These are phyloP conservation scores for Oncorhynchus gorbuscha DNA, from an alignment of 2,113 vertebrate species.

Conservation along the genomic window DNA sequence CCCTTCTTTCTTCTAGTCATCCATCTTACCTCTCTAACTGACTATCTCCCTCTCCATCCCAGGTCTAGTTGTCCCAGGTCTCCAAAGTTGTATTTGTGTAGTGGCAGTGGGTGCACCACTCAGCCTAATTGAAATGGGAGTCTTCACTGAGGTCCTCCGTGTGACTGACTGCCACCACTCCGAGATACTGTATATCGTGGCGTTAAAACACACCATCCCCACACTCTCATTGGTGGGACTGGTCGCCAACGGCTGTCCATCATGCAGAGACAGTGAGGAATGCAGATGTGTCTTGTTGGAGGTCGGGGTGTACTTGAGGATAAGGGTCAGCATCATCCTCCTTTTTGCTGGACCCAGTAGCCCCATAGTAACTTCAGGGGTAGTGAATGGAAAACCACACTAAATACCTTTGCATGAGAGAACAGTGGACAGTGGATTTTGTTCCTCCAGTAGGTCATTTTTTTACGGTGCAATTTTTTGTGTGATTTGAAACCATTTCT, in stretches of 20 bases:
- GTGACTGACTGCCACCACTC: conserved; percentile 19
- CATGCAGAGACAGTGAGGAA: neutral
- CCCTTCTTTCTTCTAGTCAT: neutral
- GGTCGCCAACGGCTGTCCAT: neutral
- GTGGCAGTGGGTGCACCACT: conserved; percentile 20
- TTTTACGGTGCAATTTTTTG: neutral
- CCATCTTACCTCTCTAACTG: neutral
- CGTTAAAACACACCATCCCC: neutral
- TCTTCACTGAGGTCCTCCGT: neutral
- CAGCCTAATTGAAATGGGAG: conserved; percentile 40
- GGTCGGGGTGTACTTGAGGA: neutral
- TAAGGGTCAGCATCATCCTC: neutral
- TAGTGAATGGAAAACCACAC: neutral
- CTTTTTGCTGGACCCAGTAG: neutral
- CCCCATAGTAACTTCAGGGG: neutral
- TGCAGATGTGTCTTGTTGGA: neutral
- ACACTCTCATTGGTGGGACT: neutral
- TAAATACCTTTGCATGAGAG: neutral
- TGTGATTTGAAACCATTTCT: conserved; percentile 9
- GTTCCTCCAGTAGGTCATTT: neutral
- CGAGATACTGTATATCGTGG: conserved; percentile 5
- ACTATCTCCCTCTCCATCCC: neutral
- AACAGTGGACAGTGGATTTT: neutral
- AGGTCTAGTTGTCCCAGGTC: neutral
- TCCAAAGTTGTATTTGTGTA: neutral